Percentiles rank a stretch among this genome's conserved stretches.
These are phyloP conservation scores for Halisarca cf. caerulea DNA, from an alignment of 37 sponge, comb jelly and placozoan species.

Conservation along the genomic window DNA sequence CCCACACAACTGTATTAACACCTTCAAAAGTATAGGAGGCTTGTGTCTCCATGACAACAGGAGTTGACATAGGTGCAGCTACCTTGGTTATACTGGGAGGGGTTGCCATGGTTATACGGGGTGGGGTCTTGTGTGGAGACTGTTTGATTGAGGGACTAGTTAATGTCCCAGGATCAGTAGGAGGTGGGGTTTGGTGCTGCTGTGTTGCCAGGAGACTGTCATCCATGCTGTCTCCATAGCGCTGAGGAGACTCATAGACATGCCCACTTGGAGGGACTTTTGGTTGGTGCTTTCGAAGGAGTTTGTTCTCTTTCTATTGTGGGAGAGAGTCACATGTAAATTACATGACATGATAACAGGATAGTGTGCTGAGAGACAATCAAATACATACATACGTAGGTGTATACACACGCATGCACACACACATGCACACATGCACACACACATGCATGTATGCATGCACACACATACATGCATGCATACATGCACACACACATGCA, in stretches of 20 bases:
- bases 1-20: slow-evolving; percentile 6
- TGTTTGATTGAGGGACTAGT: background rate
- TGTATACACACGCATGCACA: no score
- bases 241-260: slow-evolving; percentile 7
- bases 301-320: background rate
- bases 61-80: background rate
- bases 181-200: background rate
- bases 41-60: background rate
- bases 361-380: no score
- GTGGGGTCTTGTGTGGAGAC: background rate
- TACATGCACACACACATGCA: background rate
- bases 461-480: no score
- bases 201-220: background rate
- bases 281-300: slow-evolving; percentile 8
- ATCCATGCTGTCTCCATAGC: background rate
- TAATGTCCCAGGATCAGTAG: slow-evolving; percentile 5
- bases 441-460: no score
- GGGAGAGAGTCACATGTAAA: no score
- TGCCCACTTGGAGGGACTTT: background rate
- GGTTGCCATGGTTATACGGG: background rate
- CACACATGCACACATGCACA: no score
- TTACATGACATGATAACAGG: no score
- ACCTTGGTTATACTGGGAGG: background rate
- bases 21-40: background rate
- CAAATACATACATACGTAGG: no score